Evolutionary conservation across 2,888 invertebrate genomes (phyloP), one percentile per base, ranked within the genome.

Genomic region (Pandemis corylana): DNA sequence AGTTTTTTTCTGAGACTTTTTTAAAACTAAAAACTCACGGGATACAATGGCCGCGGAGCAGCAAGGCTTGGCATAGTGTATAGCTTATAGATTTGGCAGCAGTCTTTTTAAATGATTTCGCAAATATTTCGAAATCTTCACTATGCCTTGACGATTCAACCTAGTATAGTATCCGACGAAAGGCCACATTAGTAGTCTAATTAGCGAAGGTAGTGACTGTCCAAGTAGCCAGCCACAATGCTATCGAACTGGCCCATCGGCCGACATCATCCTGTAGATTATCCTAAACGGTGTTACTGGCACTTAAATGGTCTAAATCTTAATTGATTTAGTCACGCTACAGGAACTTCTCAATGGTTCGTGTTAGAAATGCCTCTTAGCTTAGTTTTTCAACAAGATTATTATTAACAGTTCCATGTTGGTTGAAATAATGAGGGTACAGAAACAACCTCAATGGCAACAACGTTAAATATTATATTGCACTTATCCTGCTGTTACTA

Each of bases 301-400:
- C 67, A 53, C 67, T n/a, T 59, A 7, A 67, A 72, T 51, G 67
- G 46, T 67, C 74, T 74, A 71, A 70, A 75, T 71, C 75, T 75
- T 75, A 75, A 75, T 75, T 71, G 67, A 67, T 71, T 75, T 62
- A 67, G 75, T 71, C 75, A 75, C 75, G 75, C 75, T 75, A 53
- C 53, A 41, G 67, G 66, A 70, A 10, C 59, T 70, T 66, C 74
- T 61, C 51, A 69, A 74, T 69, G 65, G 61, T 20, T 69, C 65
- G 42, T 69, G 65, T 41, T 66, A 61, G 69, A 53, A 69, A 74
- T 61, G 65, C 44, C n/a, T n/a, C 62, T 61, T 42, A 15, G 65
- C 49, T 53, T n/a, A 12, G n/a, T 51, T n/a, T 13, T 28, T 64
- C n/a, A 46, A 7, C 44, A 65, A 20, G 7, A 64, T 44, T 42